These are phyloP conservation scores for Aporophyla lueneburgensis DNA, from an alignment of 2,888 invertebrate species.

Conservation along the genomic window DNA sequence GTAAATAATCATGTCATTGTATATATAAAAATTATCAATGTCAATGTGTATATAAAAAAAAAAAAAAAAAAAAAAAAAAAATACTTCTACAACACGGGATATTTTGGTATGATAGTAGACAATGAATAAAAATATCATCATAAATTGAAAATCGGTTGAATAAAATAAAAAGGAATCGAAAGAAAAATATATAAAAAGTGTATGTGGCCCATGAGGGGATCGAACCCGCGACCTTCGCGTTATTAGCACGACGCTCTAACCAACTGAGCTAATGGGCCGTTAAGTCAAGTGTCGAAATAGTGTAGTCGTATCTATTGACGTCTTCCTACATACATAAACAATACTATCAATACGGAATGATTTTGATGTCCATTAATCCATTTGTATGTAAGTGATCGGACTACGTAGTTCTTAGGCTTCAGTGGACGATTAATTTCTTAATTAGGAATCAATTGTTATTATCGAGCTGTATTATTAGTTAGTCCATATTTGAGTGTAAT, in stretches of 20 bases:
- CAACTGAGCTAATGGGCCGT: slow-evolving; percentile 88
- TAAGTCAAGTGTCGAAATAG: rapidly evolving
- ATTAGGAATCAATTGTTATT: neutral
- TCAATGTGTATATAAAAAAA: too few species aligned
- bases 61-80: too few species aligned
- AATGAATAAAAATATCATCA: too few species aligned
- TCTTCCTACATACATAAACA: neutral
- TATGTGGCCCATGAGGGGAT: slow-evolving; percentile 89
- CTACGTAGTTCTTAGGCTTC: too few species aligned
- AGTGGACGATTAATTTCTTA: neutral
- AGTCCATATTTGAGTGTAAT: neutral
- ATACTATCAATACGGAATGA: neutral
- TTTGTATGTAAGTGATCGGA: neutral
- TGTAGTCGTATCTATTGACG: rapidly evolving
- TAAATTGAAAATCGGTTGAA: too few species aligned
- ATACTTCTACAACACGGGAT: too few species aligned
- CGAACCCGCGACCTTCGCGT: slow-evolving; percentile 89
- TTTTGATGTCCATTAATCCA: neutral
- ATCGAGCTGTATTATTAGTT: neutral
- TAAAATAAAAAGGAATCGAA: too few species aligned
- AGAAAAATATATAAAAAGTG: slow-evolving; percentile 37
- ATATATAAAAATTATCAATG: too few species aligned
- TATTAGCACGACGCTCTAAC: slow-evolving; percentile 90
- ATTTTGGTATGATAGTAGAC: too few species aligned
- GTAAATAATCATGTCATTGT: too few species aligned